Conservation (phyloP, 1,140 invertebrate genomes). For the Varroa destructor region DNA sequence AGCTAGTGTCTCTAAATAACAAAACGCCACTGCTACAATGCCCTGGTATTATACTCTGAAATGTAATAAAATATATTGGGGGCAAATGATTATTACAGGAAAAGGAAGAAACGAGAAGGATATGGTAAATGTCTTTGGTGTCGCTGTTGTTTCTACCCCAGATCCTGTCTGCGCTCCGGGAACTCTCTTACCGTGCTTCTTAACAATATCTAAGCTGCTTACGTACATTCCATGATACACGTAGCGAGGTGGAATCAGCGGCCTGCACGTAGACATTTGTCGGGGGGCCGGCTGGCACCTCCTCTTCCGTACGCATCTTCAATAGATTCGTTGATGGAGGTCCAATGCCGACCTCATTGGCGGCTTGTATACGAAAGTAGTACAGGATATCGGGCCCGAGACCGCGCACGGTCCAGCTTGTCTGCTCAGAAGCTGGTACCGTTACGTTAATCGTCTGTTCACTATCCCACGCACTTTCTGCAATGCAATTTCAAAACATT, state of each 20-base stretch:
- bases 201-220: conserved; percentile 13
- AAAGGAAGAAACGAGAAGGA: too few species aligned
- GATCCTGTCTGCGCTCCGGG: too few species aligned
- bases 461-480: conserved; percentile 7
- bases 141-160: too few species aligned
- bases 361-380: conserved; percentile 75
- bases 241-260: conserved; percentile 50
- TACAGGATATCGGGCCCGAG: conserved; percentile 77
- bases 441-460: conserved; percentile 12
- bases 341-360: conserved; percentile 71
- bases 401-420: conserved; percentile 32
- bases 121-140: too few species aligned
- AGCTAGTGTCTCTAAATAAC: too few species aligned
- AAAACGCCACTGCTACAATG: too few species aligned
- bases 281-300: conserved; percentile 34
- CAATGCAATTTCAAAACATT: background rate
- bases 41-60: too few species aligned
- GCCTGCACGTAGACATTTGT: conserved; percentile 25
- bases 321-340: conserved; percentile 35
- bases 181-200: too few species aligned
- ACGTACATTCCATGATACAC: conserved; percentile 26
- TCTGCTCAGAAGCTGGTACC: conserved; percentile 18
- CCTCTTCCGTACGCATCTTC: conserved; percentile 38
- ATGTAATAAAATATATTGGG: too few species aligned
- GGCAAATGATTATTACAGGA: too few species aligned